Percentiles rank a stretch among this genome's conserved stretches.
Evolutionary conservation across 1,140 invertebrate species (phyloP).

Genomic region (Riptortus pedestris): DNA sequence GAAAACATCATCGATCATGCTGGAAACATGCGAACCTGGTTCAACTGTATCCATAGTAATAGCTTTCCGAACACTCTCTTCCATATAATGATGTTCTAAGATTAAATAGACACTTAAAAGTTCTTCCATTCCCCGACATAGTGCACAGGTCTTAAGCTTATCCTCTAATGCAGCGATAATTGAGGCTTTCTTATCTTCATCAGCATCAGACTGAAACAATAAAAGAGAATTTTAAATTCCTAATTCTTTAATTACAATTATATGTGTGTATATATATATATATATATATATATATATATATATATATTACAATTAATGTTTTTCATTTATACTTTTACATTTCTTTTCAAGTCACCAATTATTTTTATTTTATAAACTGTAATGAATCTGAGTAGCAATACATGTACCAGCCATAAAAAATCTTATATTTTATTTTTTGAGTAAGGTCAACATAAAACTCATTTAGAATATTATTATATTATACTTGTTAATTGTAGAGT

Average conservation of each 20-base stretch:
- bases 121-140: slow-evolving; percentile 79
- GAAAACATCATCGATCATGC: slow-evolving; percentile 95
- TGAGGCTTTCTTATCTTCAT: background rate
- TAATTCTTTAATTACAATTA: background rate
- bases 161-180: slow-evolving; percentile 49
- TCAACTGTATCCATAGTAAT: slow-evolving; percentile 66
- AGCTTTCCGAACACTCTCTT: slow-evolving; percentile 90
- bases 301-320: too few relatives aligned
- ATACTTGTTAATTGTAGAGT: too few relatives aligned
- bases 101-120: slow-evolving; percentile 80
- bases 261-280: too few relatives aligned
- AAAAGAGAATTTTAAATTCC: background rate
- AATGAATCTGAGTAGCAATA: too few relatives aligned
- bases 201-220: background rate
- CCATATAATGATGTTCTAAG: slow-evolving; percentile 92
- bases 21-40: slow-evolving; percentile 67
- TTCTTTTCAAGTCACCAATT: too few relatives aligned
- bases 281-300: too few relatives aligned
- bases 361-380: too few relatives aligned
- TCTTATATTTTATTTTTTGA: too few relatives aligned
- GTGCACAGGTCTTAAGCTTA: slow-evolving; percentile 62
- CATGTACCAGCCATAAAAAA: too few relatives aligned
- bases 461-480: too few relatives aligned
- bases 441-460: too few relatives aligned
- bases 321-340: too few relatives aligned